Evolutionary conservation across 2,797 vertebrate genomes (phyloP).

Genomic region (Lepidocolaptes lacrymiger): DNA sequence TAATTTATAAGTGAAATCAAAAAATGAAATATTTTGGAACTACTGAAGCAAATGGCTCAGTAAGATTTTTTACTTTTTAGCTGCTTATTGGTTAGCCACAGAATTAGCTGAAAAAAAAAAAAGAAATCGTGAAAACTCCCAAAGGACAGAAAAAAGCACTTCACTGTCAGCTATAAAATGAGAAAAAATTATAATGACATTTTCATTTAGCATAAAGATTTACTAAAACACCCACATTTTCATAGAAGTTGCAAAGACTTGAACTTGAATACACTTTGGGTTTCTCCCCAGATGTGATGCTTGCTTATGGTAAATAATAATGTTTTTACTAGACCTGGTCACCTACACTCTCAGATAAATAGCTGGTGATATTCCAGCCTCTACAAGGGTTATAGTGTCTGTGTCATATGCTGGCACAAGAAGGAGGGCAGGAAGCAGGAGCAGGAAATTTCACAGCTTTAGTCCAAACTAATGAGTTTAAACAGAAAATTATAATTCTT

Average conservation of each 20-base stretch:
- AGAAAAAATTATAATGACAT: conserved; percentile 11
- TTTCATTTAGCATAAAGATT: not conserved
- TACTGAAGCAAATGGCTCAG: not conserved
- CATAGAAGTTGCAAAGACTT: not conserved
- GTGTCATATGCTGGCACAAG: not conserved
- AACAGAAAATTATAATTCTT: not conserved
- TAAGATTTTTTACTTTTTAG: not conserved
- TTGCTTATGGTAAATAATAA: not conserved
- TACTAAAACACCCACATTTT: not conserved
- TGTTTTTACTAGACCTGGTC: not conserved
- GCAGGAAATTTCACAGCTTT: not conserved
- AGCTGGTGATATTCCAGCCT: not conserved
- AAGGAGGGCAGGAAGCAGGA: not conserved
- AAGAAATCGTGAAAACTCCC: not conserved
- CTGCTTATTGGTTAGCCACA: not conserved
- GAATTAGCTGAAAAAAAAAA: not conserved
- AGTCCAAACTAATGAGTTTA: not conserved
- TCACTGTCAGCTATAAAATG: not conserved
- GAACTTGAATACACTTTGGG: not conserved
- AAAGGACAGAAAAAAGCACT: conserved; percentile 14
- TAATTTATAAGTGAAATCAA: not conserved
- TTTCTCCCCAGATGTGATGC: not conserved
- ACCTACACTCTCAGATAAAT: not conserved
- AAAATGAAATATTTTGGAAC: conserved; percentile 17
- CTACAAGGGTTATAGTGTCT: not conserved